A percentile compares a stretch with the other conserved stretches of the same genome.
Conservation (phyloP, 2,113 vertebrate species). For the Ictidomys tridecemlineatus region DNA sequence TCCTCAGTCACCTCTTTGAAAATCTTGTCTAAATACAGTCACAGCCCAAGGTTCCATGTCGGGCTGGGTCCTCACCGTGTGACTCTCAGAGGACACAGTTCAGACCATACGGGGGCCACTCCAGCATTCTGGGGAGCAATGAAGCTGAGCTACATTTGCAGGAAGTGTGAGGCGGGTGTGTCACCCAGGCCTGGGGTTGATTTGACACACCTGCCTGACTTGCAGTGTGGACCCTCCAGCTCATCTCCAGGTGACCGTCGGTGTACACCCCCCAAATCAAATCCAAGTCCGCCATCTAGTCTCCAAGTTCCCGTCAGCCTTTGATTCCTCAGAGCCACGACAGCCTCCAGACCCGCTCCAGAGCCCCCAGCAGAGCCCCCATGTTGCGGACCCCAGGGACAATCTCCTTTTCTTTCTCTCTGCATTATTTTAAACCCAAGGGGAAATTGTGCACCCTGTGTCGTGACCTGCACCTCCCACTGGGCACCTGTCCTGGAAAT, state of each 20-base stretch:
- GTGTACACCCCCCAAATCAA: rapidly evolving
- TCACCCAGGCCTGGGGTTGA: too few species aligned
- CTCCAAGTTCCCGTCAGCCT: not conserved
- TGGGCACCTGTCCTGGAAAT: not conserved
- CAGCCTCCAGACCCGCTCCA: rapidly evolving
- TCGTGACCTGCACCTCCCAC: not conserved
- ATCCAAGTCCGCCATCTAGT: not conserved
- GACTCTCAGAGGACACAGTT: too few species aligned
- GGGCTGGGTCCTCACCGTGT: not conserved
- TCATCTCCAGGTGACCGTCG: too few species aligned
- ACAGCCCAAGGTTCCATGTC: too few species aligned
- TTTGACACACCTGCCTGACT: not conserved
- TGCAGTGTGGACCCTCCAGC: rapidly evolving
- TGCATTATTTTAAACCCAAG: not conserved
- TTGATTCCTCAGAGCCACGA: not conserved
- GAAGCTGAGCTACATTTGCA: rapidly evolving
- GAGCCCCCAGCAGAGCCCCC: not conserved
- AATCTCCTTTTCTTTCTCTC: not conserved
- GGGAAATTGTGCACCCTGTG: not conserved
- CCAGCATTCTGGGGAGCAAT: not conserved
- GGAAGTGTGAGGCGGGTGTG: not conserved
- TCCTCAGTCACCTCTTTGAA: not conserved
- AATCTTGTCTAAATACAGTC: not conserved
- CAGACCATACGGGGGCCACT: too few species aligned
- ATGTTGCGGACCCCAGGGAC: not conserved